Percentiles rank a stretch among this genome's conserved stretches.
Conservation (phyloP, 2,888 invertebrate species). For the Calephelis perditalis region DNA sequence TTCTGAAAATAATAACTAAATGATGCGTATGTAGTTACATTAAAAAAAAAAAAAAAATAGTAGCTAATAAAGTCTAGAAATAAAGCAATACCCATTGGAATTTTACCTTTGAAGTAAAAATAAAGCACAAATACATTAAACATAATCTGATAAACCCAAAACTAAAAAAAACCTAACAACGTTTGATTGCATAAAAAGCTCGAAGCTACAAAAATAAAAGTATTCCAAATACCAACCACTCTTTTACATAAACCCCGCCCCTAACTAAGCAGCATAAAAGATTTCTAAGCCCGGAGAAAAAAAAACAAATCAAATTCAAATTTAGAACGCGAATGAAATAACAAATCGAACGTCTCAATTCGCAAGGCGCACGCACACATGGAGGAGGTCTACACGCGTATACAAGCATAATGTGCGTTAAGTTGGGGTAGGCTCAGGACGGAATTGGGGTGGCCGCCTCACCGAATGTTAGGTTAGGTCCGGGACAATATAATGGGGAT, state of each 20-base stretch:
- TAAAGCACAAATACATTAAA: too few species aligned
- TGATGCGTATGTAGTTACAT: too few species aligned
- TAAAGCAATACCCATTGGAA: too few species aligned
- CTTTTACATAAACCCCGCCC: conserved; percentile 1
- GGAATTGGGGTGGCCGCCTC: conserved; percentile 62
- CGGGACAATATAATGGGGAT: conserved; percentile 50
- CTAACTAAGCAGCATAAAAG: conserved; percentile 5
- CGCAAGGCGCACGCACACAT: conserved; percentile 32
- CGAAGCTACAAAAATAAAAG: neutral
- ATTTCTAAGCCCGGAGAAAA: conserved; percentile 16
- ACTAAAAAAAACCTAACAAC: too few species aligned
- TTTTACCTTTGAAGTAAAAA: too few species aligned
- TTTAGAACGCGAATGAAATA: conserved; percentile 31
- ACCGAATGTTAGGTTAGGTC: conserved; percentile 69
- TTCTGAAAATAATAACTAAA: too few species aligned
- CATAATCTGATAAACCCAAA: too few species aligned
- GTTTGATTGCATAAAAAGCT: too few species aligned
- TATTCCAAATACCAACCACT: neutral
- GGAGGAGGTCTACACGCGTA: conserved; percentile 20
- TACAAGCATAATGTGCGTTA: conserved; percentile 33
- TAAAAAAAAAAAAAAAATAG: too few species aligned
- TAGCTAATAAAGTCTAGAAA: too few species aligned
- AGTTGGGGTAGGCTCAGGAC: conserved; percentile 70
- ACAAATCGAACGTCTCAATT: conserved; percentile 40
- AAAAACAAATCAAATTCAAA: conserved; percentile 25